phyloP scores from a whole-genome alignment of 2,888 invertebrate genomes.

The Brachyopa scutellaris region DNA sequence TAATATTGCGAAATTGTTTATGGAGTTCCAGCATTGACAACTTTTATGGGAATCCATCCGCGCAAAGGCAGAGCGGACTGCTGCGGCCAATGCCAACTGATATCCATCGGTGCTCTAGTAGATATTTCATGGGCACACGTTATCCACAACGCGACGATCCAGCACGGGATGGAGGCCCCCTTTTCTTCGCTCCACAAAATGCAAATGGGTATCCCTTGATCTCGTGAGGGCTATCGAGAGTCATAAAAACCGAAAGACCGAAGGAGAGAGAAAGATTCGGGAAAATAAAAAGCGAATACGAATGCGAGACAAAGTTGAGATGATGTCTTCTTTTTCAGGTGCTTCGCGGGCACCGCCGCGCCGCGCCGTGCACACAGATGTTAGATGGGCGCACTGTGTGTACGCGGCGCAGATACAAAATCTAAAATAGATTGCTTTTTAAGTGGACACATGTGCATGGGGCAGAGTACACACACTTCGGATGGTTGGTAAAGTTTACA shows the following conservation, averaged over 20 bases:
- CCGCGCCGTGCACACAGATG: too few species aligned
- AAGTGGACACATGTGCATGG: slow-evolving; percentile 67
- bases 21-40: slow-evolving; percentile 72
- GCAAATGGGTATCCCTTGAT: slow-evolving; percentile 55
- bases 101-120: slow-evolving; percentile 72
- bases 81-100: slow-evolving; percentile 65
- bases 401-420: slow-evolving; percentile 55
- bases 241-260: slow-evolving; percentile 21
- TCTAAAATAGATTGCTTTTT: slow-evolving; percentile 69
- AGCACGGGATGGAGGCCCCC: slow-evolving; percentile 5
- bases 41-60: slow-evolving; percentile 76
- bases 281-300: slow-evolving; percentile 46
- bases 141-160: slow-evolving; percentile 49
- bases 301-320: slow-evolving; percentile 49
- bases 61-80: slow-evolving; percentile 68
- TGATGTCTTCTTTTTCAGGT: slow-evolving; percentile 69
- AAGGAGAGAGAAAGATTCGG: slow-evolving; percentile 10
- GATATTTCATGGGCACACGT: slow-evolving; percentile 72
- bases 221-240: slow-evolving; percentile 62
- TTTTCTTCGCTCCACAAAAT: slow-evolving; percentile 29
- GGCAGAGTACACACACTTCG: slow-evolving; percentile 53
- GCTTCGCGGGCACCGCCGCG: too few species aligned
- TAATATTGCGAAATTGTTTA: slow-evolving; percentile 73
- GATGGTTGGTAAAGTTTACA: slow-evolving; percentile 59
- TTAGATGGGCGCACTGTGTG: slow-evolving; percentile 50